phyloP scores from a whole-genome alignment of 2,113 vertebrate genomes.

The Phaetusa simplex region DNA sequence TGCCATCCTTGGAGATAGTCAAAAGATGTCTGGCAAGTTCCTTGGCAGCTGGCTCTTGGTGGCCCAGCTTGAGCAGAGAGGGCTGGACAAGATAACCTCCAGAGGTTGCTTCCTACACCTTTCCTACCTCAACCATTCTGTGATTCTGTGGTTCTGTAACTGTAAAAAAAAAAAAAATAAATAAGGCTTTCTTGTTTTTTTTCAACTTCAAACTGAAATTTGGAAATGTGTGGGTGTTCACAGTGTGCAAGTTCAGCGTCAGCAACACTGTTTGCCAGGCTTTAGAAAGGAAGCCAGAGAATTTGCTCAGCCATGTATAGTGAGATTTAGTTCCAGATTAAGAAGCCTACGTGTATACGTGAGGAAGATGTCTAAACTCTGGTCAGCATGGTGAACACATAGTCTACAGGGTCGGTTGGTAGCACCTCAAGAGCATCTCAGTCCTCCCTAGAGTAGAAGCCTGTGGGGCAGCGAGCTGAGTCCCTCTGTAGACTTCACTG shows the following conservation, averaged over 20 bases:
- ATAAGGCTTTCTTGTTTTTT: background rate
- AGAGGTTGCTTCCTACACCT: background rate
- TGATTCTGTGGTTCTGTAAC: background rate
- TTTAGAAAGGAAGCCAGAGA: background rate
- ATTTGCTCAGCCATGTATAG: background rate
- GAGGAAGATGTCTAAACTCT: background rate
- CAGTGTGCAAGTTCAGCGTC: background rate
- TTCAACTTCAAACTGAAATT: background rate
- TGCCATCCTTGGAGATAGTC: background rate
- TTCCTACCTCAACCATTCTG: background rate
- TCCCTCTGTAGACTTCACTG: background rate
- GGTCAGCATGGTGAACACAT: background rate
- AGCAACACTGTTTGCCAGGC: background rate
- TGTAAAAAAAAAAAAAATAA: background rate
- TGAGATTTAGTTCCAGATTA: background rate
- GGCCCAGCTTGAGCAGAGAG: background rate
- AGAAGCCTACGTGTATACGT: background rate
- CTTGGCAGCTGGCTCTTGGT: background rate
- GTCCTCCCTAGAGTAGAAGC: background rate
- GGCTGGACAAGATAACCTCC: background rate
- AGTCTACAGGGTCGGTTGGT: background rate
- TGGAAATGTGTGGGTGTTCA: background rate
- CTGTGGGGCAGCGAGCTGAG: background rate
- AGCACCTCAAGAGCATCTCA: background rate
- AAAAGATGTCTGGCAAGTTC: background rate